These are phyloP conservation scores for Chloebia gouldiae DNA, from an alignment of 2,113 vertebrate genomes.

Conservation along the genomic window DNA sequence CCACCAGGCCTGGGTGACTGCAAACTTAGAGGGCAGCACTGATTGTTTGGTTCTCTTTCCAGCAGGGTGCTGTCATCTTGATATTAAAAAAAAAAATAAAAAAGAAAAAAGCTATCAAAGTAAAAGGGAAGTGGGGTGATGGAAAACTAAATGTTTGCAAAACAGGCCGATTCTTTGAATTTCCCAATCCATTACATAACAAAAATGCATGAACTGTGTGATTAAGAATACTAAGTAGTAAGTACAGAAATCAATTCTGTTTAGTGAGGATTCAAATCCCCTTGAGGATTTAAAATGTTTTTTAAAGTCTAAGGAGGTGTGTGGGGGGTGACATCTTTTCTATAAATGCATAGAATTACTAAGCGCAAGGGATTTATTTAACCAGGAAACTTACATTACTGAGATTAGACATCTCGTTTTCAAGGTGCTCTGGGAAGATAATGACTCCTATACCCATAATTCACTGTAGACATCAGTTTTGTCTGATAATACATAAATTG, in stretches of 20 bases:
- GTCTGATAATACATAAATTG: conserved; percentile 68
- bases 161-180: background rate
- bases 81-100: background rate
- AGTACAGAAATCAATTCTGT: conserved; percentile 63
- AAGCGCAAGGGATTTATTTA: conserved; percentile 74
- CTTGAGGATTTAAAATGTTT: conserved; percentile 59
- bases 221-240: conserved; percentile 52
- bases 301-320: conserved; percentile 53
- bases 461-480: conserved; percentile 63
- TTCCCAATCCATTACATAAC: conserved; percentile 38
- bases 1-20: background rate
- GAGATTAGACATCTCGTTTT: conserved; percentile 77
- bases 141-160: conserved; percentile 25
- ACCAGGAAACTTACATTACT: conserved; percentile 73
- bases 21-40: background rate
- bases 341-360: conserved; percentile 62
- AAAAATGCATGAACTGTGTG: conserved; percentile 24
- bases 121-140: background rate
- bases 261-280: conserved; percentile 66
- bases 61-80: background rate
- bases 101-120: background rate
- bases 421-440: conserved; percentile 77
- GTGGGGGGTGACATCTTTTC: conserved; percentile 44
- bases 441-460: conserved; percentile 67
- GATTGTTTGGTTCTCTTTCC: background rate